A percentile compares a stretch with the other conserved stretches of the same genome.
These are phyloP conservation scores for Terrapene triunguis DNA, from an alignment of 2,113 vertebrate species.

Conservation along the genomic window DNA sequence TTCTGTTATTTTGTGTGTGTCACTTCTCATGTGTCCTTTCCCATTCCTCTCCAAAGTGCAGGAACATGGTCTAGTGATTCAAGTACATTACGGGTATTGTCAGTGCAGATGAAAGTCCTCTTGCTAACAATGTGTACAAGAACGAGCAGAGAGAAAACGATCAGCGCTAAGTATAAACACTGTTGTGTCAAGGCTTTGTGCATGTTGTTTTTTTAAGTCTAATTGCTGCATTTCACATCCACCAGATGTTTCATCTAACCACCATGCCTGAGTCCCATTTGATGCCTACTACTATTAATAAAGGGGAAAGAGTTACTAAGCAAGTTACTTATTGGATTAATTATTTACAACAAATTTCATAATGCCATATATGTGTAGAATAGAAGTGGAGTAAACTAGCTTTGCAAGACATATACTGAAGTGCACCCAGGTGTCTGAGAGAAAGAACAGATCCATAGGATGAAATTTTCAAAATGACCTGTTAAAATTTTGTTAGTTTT, in stretches of 20 bases:
- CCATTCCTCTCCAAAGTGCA: neutral
- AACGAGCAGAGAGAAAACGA: neutral
- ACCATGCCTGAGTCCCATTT: neutral
- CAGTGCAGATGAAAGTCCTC: neutral
- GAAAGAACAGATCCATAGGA: neutral
- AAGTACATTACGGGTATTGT: neutral
- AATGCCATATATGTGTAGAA: rapidly evolving
- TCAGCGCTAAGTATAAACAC: neutral
- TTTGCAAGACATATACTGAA: neutral
- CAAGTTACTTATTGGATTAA: neutral
- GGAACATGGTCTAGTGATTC: neutral
- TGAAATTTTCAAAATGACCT: neutral
- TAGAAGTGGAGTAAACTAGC: neutral
- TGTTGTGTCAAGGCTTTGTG: neutral
- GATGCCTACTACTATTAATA: neutral
- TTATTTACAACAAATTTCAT: neutral
- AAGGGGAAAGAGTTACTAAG: neutral
- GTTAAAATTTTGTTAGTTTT: neutral
- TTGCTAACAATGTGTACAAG: neutral
- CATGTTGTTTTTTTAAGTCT: neutral
- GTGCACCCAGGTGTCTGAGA: neutral
- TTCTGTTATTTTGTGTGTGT: neutral
- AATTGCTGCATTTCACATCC: neutral
- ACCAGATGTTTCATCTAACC: neutral
- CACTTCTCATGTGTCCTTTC: neutral